phyloP scores from a whole-genome alignment of 2,888 invertebrate species.

The Petrophora chlorosata region DNA sequence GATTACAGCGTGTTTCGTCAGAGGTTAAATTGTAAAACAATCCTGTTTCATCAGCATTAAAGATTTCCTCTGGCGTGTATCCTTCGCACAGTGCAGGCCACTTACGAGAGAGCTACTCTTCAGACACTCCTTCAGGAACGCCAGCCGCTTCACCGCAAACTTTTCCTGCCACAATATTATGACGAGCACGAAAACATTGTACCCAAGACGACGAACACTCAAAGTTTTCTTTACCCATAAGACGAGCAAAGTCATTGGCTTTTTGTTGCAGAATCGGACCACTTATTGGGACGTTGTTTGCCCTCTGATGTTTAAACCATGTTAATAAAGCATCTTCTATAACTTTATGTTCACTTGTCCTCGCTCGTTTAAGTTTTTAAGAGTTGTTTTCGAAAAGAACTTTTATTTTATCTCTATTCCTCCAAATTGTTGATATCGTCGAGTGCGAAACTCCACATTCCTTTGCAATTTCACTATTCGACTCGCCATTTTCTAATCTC shows the following conservation, averaged over 20 bases:
- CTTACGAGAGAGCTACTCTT: not conserved
- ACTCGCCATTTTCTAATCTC: not conserved
- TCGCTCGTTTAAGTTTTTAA: slow-evolving; percentile 41
- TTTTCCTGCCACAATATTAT: slow-evolving; percentile 35
- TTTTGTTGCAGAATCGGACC: slow-evolving; percentile 33
- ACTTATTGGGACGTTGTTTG: slow-evolving; percentile 8
- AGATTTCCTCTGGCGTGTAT: not conserved
- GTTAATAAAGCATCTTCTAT: slow-evolving; percentile 38
- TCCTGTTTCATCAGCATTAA: not conserved
- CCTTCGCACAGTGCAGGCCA: not conserved
- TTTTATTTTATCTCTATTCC: slow-evolving; percentile 41
- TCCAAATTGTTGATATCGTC: slow-evolving; percentile 41
- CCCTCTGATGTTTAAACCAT: slow-evolving; percentile 43
- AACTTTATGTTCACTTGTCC: slow-evolving; percentile 37
- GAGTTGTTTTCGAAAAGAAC: slow-evolving; percentile 35
- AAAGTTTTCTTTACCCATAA: slow-evolving; percentile 32
- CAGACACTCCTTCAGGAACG: not conserved
- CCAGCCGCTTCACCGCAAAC: not conserved
- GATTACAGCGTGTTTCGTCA: too few species aligned
- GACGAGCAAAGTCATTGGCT: slow-evolving; percentile 30
- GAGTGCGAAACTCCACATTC: not conserved
- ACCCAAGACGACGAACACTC: slow-evolving; percentile 39
- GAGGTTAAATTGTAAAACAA: not conserved
- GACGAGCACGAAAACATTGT: slow-evolving; percentile 38
- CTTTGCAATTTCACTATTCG: not conserved